Conservation (phyloP, 2,888 invertebrate genomes). For the Acanthococcus lagerstroemiae region DNA sequence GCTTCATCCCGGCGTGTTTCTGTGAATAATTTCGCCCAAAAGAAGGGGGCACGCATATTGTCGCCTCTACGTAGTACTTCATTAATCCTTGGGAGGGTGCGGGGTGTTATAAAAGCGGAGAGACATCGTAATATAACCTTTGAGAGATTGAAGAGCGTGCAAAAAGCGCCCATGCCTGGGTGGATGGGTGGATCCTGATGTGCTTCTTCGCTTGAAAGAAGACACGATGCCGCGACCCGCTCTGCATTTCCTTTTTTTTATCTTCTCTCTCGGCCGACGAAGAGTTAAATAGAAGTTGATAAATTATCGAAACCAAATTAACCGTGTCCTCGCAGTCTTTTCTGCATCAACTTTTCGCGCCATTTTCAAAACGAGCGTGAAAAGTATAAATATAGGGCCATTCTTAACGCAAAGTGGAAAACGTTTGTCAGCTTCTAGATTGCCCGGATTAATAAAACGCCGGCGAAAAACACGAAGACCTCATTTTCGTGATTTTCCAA, state of each 20-base stretch:
- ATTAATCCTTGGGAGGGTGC: conserved; percentile 14
- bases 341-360: conserved; percentile 1
- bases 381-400: background rate
- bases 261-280: too few species aligned
- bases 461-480: too few species aligned
- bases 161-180: background rate
- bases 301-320: conserved; percentile 28
- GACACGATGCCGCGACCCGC: background rate
- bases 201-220: too few species aligned
- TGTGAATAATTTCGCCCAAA: background rate
- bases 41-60: conserved; percentile 10
- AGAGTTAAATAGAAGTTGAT: conserved; percentile 21
- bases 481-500: too few species aligned
- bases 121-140: background rate
- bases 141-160: background rate
- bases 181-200: too few species aligned
- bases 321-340: conserved; percentile 11
- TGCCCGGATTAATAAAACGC: too few species aligned
- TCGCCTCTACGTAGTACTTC: conserved; percentile 19
- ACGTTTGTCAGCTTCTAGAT: too few species aligned
- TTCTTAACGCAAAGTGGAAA: too few species aligned
- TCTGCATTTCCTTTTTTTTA: conserved; percentile 10
- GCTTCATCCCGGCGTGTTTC: background rate
- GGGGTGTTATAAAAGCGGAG: background rate
- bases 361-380: background rate